These are phyloP conservation scores for Xylophagus ater DNA, from an alignment of 2,888 invertebrate species.

Conservation along the genomic window DNA sequence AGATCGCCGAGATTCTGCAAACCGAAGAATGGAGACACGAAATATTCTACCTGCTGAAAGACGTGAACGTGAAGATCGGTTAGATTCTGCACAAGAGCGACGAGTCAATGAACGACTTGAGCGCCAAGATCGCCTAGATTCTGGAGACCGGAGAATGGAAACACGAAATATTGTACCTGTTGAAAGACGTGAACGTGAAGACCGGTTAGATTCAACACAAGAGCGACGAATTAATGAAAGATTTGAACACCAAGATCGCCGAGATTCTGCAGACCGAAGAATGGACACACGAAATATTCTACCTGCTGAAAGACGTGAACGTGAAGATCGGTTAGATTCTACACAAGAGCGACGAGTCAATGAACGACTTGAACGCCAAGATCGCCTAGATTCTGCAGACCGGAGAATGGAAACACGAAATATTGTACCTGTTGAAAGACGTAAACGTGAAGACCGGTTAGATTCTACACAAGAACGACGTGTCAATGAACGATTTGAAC, in stretches of 20 bases:
- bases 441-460: no score
- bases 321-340: constrained; percentile 3
- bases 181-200: background rate
- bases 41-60: no score
- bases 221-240: background rate
- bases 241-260: background rate
- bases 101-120: no score
- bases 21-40: no score
- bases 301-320: constrained; percentile 3
- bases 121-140: background rate
- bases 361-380: background rate
- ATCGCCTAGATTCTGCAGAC: no score
- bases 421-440: no score
- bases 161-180: background rate
- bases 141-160: background rate
- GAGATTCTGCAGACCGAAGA: background rate
- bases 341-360: background rate
- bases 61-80: no score
- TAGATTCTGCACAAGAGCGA: no score
- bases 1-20: no score
- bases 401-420: no score
- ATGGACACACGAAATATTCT: background rate
- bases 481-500: no score
- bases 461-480: no score
- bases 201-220: background rate